These are phyloP conservation scores for Istiophorus platypterus DNA, from an alignment of 2,113 vertebrate genomes.

Conservation along the genomic window DNA sequence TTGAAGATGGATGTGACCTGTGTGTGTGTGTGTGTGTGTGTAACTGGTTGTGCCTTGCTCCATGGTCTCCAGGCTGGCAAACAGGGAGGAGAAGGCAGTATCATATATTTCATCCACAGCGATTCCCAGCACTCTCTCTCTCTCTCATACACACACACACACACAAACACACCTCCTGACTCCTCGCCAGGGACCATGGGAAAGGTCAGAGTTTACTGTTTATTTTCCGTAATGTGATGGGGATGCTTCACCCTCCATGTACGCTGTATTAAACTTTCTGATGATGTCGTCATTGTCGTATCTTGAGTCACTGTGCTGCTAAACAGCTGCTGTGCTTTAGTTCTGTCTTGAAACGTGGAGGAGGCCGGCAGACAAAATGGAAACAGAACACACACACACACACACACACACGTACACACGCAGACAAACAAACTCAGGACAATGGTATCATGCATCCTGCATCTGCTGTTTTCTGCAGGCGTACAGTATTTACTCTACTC, in stretches of 20 bases:
- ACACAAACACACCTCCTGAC: too few species aligned
- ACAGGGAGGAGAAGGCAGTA: slow-evolving; percentile 34
- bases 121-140: slow-evolving; percentile 44
- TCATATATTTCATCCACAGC: slow-evolving; percentile 53
- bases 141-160: too few species aligned
- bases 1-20: slow-evolving; percentile 19
- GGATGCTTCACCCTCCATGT: background rate
- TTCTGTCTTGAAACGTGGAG: background rate
- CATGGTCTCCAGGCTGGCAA: slow-evolving; percentile 33
- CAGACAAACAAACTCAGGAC: too few species aligned
- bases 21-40: background rate
- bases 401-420: too few species aligned
- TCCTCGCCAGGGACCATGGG: slow-evolving; percentile 41
- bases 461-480: slow-evolving; percentile 28
- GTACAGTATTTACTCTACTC: slow-evolving; percentile 1
- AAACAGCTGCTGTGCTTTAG: slow-evolving; percentile 27
- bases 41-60: slow-evolving; percentile 51
- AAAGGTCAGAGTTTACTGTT: slow-evolving; percentile 55
- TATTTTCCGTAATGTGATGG: slow-evolving; percentile 15
- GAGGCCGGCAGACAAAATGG: slow-evolving; percentile 28
- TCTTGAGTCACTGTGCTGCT: background rate
- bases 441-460: slow-evolving; percentile 54
- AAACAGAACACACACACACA: slow-evolving; percentile 47
- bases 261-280: background rate
- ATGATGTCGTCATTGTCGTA: slow-evolving; percentile 1